Conservation (phyloP, 2,113 vertebrate species). For the Bos javanicus region DNA sequence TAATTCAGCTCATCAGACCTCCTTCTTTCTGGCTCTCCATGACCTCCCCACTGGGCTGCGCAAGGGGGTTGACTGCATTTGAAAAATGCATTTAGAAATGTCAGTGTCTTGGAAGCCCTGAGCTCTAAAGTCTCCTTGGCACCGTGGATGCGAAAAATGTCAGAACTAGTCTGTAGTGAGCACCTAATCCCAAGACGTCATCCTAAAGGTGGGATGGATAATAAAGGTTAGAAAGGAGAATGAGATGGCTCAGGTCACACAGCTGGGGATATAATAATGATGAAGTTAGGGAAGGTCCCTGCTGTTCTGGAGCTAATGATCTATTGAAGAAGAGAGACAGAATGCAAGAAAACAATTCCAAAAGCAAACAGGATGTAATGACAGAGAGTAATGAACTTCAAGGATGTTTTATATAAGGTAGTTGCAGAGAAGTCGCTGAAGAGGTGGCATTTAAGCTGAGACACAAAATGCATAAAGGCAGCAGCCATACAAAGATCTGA, state of each 20-base stretch:
- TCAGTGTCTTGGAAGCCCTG: neutral
- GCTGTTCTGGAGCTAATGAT: neutral
- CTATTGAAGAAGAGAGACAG: neutral
- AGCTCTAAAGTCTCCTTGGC: neutral
- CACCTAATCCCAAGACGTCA: neutral
- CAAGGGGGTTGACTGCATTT: slow-evolving; percentile 6
- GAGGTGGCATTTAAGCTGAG: neutral
- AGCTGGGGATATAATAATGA: neutral
- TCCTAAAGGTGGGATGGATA: neutral
- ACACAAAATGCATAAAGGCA: neutral
- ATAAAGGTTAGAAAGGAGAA: neutral
- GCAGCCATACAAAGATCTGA: neutral
- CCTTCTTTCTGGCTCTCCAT: neutral
- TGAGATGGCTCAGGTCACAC: neutral
- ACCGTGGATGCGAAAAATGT: neutral
- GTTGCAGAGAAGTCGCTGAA: neutral
- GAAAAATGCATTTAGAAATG: slow-evolving; percentile 13
- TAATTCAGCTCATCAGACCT: neutral
- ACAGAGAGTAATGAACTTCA: neutral
- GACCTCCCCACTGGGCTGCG: slow-evolving; percentile 6
- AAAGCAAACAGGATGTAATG: neutral
- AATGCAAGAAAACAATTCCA: neutral
- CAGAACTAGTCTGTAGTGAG: neutral
- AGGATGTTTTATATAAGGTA: neutral
- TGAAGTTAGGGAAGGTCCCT: neutral